These are phyloP conservation scores for Hippopotamyrus pictus DNA, from an alignment of 2,797 vertebrate species.

Conservation along the genomic window DNA sequence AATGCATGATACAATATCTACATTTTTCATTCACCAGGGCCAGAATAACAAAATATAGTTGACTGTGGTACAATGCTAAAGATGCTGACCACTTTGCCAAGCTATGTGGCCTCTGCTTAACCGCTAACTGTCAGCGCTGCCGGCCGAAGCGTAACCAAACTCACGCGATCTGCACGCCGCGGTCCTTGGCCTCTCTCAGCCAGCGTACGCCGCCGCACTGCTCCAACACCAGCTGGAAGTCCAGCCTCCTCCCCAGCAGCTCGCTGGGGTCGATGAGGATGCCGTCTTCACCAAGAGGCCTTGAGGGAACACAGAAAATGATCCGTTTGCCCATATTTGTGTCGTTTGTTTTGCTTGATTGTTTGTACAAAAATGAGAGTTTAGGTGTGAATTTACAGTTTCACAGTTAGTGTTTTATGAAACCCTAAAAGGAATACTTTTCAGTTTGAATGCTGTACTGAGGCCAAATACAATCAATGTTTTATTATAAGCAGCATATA, in stretches of 20 bases:
- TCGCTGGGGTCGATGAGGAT: slow-evolving; percentile 77
- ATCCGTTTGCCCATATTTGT: not conserved
- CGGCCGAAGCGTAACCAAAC: not conserved
- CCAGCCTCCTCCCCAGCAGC: slow-evolving; percentile 67
- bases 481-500: not conserved
- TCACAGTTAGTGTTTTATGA: not conserved
- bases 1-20: not conserved
- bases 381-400: not conserved
- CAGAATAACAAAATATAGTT: not conserved
- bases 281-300: slow-evolving; percentile 68
- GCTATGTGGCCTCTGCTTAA: not conserved
- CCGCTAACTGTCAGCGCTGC: not conserved
- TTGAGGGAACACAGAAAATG: slow-evolving; percentile 34
- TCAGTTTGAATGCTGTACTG: not conserved
- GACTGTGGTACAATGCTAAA: not conserved
- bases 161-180: slow-evolving; percentile 78
- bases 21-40: not conserved
- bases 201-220: slow-evolving; percentile 74
- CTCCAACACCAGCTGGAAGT: slow-evolving; percentile 73
- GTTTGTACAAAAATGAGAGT: not conserved
- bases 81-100: not conserved
- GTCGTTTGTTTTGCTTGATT: not conserved
- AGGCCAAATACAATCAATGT: not conserved
- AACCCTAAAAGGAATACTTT: not conserved
- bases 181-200: slow-evolving; percentile 64